Evolutionary conservation across 2,888 invertebrate genomes (phyloP), one percentile per base, ranked within the genome.

Genomic region (Eupithecia subfuscata): DNA sequence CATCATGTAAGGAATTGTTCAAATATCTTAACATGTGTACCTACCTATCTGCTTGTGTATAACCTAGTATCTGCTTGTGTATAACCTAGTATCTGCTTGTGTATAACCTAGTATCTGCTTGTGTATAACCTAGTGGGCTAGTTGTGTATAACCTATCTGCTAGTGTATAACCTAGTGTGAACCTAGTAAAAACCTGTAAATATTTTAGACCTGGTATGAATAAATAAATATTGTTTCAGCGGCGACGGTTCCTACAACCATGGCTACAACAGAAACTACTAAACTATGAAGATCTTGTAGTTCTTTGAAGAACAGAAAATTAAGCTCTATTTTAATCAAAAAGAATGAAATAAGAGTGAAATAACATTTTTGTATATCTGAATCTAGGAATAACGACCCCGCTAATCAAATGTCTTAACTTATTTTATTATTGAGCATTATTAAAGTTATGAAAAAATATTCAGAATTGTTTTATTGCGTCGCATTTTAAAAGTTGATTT

Each of bases 191-290:
- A 18, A 18, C 18, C 48, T 8, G 8, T 52, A 8, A 7, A 6
- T n/a, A 52, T 52, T 18, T 52, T 30, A 16, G 14, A 63, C 18
- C 37, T 16, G 40, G 37, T 16, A 65, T n/a, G 0, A 9, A 37
- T 34, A 67, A 37, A 67, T 37, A 8, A 72, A 71, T 71, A 76
- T 16, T 45, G 71, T 75, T 80, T 52, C 85, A 90, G 90, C 16
- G 88, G 86, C 3, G 88, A 88, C 14, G 90, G 89, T 12, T 81
- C 87, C 4, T 90, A 90, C 86, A 83, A 88, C 78, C 82, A 80
- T 14, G 84, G 87, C 45, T 85, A 88, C 82, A 84, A 88, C 82
- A 83, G 85, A 70, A 86, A 86, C 78, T 89, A 87, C 81, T 89
- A 65, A 69, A 37, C 22, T 16, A 16, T 52, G 34, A n/a, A 69